Evolutionary conservation across 2,888 invertebrate genomes (phyloP).

Genomic region (Ochropacha duplaris): DNA sequence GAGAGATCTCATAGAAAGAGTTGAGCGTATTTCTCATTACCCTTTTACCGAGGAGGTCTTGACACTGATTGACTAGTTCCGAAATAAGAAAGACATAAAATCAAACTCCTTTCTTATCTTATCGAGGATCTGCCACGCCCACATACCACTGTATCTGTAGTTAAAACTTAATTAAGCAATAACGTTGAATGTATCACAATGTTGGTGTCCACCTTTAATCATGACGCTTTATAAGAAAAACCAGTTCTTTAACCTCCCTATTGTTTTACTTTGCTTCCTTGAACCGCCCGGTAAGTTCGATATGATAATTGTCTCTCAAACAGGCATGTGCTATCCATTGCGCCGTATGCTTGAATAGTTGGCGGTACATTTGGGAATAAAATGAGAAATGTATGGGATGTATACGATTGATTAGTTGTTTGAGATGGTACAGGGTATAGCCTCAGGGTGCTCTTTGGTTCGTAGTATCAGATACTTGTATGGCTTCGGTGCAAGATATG

Average conservation of each 20-base stretch:
- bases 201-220: slow-evolving; percentile 8
- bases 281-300: slow-evolving; percentile 9
- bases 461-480: slow-evolving; percentile 26
- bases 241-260: slow-evolving; percentile 30
- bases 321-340: background rate
- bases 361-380: too few relatives aligned
- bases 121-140: background rate
- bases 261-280: slow-evolving; percentile 39
- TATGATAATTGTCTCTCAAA: background rate
- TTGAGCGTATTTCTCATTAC: too few relatives aligned
- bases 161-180: slow-evolving; percentile 31
- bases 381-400: background rate
- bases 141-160: background rate
- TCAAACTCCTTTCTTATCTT: background rate
- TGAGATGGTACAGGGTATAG: slow-evolving; percentile 15
- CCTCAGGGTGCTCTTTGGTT: slow-evolving; percentile 33
- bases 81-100: background rate
- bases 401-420: background rate
- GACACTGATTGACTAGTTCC: background rate
- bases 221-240: slow-evolving; percentile 28
- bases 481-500: slow-evolving; percentile 12
- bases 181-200: slow-evolving; percentile 10
- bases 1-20: too few relatives aligned
- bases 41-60: background rate
- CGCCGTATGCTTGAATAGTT: background rate